phyloP scores from a whole-genome alignment of 2,797 vertebrate species.

The Iguana delicatissima region DNA sequence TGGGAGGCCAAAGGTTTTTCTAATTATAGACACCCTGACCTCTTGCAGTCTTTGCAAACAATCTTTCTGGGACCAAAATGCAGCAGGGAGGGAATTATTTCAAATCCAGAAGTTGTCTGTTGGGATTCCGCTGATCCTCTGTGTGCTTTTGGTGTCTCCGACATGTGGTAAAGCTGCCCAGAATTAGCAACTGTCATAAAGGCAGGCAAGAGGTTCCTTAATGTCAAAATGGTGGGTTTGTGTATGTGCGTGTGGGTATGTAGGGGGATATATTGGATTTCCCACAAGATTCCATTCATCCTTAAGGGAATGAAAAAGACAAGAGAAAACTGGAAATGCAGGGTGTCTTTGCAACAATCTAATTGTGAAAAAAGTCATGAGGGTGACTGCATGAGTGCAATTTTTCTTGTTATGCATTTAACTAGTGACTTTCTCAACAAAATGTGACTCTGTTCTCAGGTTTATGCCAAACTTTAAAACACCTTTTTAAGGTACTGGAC shows the following conservation, averaged over 20 bases:
- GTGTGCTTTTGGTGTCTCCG: neutral
- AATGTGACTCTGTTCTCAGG: neutral
- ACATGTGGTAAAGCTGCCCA: neutral
- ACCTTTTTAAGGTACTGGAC: too few species aligned
- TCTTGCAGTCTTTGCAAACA: conserved; percentile 43
- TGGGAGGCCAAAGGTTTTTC: conserved; percentile 68
- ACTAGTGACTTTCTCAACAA: too few species aligned
- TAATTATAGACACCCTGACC: conserved; percentile 61
- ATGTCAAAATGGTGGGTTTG: neutral
- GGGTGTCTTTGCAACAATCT: neutral
- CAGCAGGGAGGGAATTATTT: neutral
- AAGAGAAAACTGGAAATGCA: too few species aligned
- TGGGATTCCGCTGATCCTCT: neutral
- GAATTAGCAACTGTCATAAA: neutral
- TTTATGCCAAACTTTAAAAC: too few species aligned
- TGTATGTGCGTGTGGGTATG: too few species aligned
- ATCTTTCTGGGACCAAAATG: conserved; percentile 43
- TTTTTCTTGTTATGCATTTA: neutral
- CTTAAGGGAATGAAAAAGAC: neutral
- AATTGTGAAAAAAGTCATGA: neutral
- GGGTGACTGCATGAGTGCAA: neutral
- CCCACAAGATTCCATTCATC: neutral
- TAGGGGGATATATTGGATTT: too few species aligned
- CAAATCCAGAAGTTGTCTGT: conserved; percentile 26
- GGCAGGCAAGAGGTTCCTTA: neutral